Conservation (phyloP, 2,888 invertebrate genomes). For the Cryptocephalus moraei region DNA sequence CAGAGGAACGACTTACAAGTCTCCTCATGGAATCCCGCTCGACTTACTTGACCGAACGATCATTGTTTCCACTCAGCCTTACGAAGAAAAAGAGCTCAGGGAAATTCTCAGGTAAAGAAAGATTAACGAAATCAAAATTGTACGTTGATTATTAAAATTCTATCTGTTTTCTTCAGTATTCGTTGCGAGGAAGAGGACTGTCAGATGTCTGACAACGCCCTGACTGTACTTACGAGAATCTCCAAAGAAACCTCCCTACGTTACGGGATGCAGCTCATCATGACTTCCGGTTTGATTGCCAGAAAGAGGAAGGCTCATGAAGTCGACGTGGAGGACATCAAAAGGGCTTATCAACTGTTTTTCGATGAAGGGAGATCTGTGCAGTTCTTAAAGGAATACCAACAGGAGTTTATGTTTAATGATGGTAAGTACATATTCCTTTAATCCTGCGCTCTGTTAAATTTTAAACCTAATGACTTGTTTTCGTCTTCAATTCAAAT, state of each 20-base stretch:
- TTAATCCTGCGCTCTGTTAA: no score
- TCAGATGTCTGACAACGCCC: conserved; percentile 82
- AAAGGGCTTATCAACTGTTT: conserved; percentile 89
- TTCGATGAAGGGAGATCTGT: conserved; percentile 89
- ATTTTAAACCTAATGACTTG: not conserved
- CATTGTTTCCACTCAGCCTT: conserved; percentile 85
- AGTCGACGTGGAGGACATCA: conserved; percentile 82
- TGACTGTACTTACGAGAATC: conserved; percentile 84
- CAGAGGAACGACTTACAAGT: conserved; percentile 68
- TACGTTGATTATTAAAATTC: no score
- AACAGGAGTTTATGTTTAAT: conserved; percentile 91
- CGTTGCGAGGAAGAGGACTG: conserved; percentile 98
- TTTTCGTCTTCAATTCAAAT: not conserved
- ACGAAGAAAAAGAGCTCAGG: conserved; percentile 77
- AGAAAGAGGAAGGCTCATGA: conserved; percentile 78
- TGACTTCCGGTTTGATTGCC: conserved; percentile 90
- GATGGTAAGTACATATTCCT: conserved; percentile 35
- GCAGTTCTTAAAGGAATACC: conserved; percentile 89
- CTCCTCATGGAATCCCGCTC: conserved; percentile 95
- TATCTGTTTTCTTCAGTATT: conserved; percentile 19
- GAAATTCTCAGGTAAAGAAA: conserved; percentile 65
- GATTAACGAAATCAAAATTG: no score
- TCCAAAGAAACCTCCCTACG: conserved; percentile 89
- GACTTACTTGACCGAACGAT: conserved; percentile 93
- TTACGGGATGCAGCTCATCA: conserved; percentile 96